Percentiles rank a stretch among this genome's conserved stretches.
Evolutionary conservation across 2,797 vertebrate genomes (phyloP).

Genomic region (Poeciliopsis gracilis): DNA sequence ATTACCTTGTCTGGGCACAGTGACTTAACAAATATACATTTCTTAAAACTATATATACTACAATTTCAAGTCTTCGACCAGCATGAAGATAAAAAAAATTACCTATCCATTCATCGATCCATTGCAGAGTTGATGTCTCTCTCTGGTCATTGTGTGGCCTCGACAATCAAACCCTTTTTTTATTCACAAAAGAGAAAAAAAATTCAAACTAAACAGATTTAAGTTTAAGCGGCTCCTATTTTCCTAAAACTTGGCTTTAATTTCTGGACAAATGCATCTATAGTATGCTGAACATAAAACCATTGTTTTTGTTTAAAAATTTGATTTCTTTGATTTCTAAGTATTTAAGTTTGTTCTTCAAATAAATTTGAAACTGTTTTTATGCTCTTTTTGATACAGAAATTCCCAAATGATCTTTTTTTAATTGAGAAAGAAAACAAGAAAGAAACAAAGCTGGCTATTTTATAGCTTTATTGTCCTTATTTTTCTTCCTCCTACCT

Average conservation of each 20-base stretch:
- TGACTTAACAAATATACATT: background rate
- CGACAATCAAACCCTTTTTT: background rate
- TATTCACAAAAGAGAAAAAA: background rate
- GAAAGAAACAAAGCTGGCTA: conserved; percentile 6
- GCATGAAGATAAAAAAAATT: no score
- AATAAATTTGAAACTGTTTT: conserved; percentile 17
- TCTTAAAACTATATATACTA: background rate
- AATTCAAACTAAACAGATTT: background rate
- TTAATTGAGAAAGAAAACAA: conserved; percentile 5
- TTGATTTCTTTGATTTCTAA: conserved; percentile 4
- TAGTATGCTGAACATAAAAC: background rate
- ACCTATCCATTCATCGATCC: background rate
- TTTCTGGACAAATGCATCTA: background rate
- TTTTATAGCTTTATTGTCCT: conserved; percentile 63
- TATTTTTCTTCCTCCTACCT: conserved; percentile 57
- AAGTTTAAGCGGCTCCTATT: background rate
- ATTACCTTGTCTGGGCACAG: background rate
- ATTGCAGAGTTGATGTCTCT: background rate
- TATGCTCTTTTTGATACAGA: conserved; percentile 40
- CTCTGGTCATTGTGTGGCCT: background rate
- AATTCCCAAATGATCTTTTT: conserved; percentile 56
- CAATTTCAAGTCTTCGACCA: background rate
- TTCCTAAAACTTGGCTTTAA: conserved; percentile 1
- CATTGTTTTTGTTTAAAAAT: conserved; percentile 4
- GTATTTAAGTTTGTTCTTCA: conserved; percentile 14